These are phyloP conservation scores for Emberiza fucata DNA, from an alignment of 2,113 vertebrate genomes.

Conservation along the genomic window DNA sequence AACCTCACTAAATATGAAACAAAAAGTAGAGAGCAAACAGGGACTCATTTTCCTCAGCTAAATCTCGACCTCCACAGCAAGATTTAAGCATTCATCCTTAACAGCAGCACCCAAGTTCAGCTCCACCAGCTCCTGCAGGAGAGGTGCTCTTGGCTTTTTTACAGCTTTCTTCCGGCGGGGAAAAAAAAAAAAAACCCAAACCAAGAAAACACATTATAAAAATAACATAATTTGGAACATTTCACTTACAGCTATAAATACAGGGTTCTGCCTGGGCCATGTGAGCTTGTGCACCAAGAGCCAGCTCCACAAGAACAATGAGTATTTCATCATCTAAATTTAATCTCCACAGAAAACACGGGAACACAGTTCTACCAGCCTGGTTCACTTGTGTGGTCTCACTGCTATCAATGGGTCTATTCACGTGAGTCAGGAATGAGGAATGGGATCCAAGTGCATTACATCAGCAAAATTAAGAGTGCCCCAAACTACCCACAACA, in stretches of 20 bases:
- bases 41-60: fast-evolving
- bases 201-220: background rate
- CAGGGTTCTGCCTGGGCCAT: background rate
- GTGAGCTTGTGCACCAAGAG: background rate
- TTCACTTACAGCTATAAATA: slow-evolving; percentile 1
- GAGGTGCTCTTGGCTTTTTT: background rate
- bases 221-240: slow-evolving; percentile 1
- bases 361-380: background rate
- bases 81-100: background rate
- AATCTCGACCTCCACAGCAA: background rate
- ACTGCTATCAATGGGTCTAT: slow-evolving; percentile 22
- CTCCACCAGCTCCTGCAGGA: background rate
- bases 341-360: background rate
- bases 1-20: background rate
- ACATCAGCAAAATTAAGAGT: slow-evolving; percentile 21
- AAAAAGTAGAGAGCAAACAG: background rate
- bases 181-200: background rate
- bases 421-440: slow-evolving; percentile 16
- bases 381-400: slow-evolving; percentile 35
- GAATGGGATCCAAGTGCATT: slow-evolving; percentile 29
- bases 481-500: background rate
- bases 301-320: background rate
- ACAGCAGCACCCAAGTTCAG: background rate
- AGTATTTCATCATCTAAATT: slow-evolving; percentile 21
- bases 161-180: background rate